These are phyloP conservation scores for Heliconius congener DNA, from an alignment of 1,140 invertebrate species.

Conservation along the genomic window DNA sequence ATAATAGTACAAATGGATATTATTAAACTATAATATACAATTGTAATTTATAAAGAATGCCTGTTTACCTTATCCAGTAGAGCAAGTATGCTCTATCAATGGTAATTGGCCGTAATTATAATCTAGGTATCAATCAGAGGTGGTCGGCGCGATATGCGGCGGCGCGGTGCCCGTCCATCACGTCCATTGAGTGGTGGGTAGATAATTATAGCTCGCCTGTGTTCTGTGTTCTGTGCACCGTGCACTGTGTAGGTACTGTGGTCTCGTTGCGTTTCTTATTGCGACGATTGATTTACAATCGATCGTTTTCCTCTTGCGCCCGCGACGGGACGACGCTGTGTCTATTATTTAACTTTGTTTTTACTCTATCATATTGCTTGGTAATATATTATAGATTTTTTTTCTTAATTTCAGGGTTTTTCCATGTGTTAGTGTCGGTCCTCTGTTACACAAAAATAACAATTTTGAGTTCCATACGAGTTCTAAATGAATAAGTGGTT, in stretches of 20 bases:
- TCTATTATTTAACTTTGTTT: not conserved
- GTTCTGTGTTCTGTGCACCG: no score
- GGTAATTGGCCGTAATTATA: constrained; percentile 20
- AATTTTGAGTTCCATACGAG: no score
- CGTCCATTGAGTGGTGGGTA: constrained; percentile 28
- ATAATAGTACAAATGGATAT: no score
- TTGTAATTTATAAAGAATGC: constrained; percentile 16
- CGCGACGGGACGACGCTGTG: not conserved
- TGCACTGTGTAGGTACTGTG: not conserved
- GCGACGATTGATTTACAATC: constrained; percentile 35
- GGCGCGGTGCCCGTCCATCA: constrained; percentile 15
- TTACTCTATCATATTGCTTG: not conserved
- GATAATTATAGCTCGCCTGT: constrained; percentile 31
- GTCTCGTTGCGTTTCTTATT: not conserved
- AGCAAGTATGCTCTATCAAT: constrained; percentile 9
- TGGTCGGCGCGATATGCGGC: constrained; percentile 21
- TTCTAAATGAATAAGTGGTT: no score
- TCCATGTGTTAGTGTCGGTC: no score
- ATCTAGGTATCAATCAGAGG: constrained; percentile 28
- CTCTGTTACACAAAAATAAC: no score
- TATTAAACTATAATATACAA: not conserved
- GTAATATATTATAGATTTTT: not conserved
- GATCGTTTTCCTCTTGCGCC: constrained; percentile 13
- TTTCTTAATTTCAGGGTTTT: not conserved
- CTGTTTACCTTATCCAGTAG: not conserved